Conservation (phyloP, 2,113 vertebrate species). For the Entosphenus tridentatus region DNA sequence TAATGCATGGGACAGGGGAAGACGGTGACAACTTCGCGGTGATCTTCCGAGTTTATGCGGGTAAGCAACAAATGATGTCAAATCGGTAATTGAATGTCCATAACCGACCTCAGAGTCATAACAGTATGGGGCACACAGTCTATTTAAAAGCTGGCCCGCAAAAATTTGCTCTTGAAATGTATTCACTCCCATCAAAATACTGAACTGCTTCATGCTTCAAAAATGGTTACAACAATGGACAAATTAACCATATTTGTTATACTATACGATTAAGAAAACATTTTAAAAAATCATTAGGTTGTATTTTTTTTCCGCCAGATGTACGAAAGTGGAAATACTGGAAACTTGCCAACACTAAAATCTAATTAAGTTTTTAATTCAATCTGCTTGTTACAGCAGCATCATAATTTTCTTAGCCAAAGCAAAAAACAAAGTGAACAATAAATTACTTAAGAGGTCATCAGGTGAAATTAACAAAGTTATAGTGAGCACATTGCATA, state of each 20-base stretch:
- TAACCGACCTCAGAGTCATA: not conserved
- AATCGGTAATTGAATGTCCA: not conserved
- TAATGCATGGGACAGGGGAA: conserved; percentile 10
- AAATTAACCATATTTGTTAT: not conserved
- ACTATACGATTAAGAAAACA: not conserved
- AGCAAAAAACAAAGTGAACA: conserved; percentile 10
- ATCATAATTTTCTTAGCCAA: conserved; percentile 10
- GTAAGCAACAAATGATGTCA: not conserved
- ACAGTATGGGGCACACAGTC: not conserved
- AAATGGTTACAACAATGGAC: not conserved
- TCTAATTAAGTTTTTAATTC: not conserved
- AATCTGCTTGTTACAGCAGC: conserved; percentile 7
- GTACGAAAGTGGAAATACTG: not conserved
- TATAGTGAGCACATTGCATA: not conserved
- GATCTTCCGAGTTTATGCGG: not conserved
- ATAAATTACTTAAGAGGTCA: conserved; percentile 6
- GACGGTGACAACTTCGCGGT: not conserved
- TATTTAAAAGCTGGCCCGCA: not conserved
- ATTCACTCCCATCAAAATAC: not conserved
- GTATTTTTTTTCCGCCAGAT: not conserved
- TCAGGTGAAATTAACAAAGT: not conserved
- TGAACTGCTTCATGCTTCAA: not conserved
- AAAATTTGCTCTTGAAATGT: not conserved
- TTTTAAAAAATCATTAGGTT: not conserved
- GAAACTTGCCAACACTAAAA: not conserved